Base-by-base conservation (phyloP, 2,797 vertebrate genomes). In the Platyrinchus mystaceus region DNA sequence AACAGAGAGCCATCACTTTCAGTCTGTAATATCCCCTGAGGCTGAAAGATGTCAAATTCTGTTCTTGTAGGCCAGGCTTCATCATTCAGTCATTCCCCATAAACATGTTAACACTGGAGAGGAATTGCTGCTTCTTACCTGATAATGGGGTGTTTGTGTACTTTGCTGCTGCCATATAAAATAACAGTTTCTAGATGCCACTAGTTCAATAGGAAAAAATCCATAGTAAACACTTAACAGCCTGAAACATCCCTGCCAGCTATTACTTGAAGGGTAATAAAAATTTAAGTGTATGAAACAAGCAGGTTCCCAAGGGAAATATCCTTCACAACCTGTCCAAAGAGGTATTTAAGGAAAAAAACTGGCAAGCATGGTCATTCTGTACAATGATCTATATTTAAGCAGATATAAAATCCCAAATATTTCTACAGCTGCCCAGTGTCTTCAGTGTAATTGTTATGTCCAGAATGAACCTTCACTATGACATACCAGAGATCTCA, bases 151-250 rank as follows among this genome's bases (percentile, higher is more conserved):
- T 36, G 24, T 68, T 84, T 70, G 41, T 36, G 49, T 55, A 32
- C 39, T 66, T 89, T 44, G 53, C 37, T 43, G 71, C 36, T 91
- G 69, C 76, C 70, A 66, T 47, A 52, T 36, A 67, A 88, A 87
- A 82, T 32, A 78, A 78, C 6, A 86, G 20, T 56, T 83, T 59
- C 63, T 87, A 37, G 34, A 49, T 62, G 32, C 66, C 68, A 59
- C 2, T 23, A 87, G 55, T 75, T 86, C 84, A 63, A 30, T 20
- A 91, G 94, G 87, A 91, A 93, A 90, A 92, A 94, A 85, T 75
- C 79, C 79, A 86, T 7, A 46, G 9, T 9, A 66, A 89, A 80
- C 59, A 68, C 41, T 52, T 53, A 74, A 86, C 53, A 67, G 73
- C 43, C 75, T 0, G 15, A 77, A 90, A 80, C 75, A 76, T 47